Conservation (phyloP, 2,797 vertebrate genomes). For the Syndactyla subalaris region DNA sequence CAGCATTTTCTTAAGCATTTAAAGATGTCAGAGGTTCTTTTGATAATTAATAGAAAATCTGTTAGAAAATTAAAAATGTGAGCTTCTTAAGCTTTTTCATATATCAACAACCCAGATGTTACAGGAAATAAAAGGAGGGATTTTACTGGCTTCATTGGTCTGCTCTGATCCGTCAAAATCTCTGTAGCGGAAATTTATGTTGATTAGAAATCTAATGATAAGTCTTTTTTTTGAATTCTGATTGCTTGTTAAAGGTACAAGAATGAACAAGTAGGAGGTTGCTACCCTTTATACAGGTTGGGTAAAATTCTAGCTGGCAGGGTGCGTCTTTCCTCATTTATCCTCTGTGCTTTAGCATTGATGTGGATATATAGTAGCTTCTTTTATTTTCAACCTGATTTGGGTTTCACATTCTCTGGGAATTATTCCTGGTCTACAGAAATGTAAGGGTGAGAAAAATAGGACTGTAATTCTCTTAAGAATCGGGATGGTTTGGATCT, state of each 20-base stretch:
- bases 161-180: background rate
- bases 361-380: background rate
- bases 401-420: background rate
- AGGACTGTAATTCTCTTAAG: background rate
- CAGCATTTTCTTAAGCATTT: background rate
- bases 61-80: background rate
- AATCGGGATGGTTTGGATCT: background rate
- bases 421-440: background rate
- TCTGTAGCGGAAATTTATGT: background rate
- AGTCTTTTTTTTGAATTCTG: background rate
- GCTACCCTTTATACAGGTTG: background rate
- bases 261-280: background rate
- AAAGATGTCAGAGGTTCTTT: background rate
- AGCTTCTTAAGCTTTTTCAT: background rate
- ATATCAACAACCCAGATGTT: background rate
- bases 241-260: background rate
- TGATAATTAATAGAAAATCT: background rate
- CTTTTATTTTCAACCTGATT: background rate
- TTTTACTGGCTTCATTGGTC: background rate
- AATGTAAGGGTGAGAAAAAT: background rate
- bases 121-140: background rate
- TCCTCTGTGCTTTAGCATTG: background rate
- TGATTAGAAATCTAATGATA: background rate
- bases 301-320: background rate
- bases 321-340: background rate